Conservation (phyloP, 1,140 invertebrate genomes). For the Leptestheria dahalacensis region DNA sequence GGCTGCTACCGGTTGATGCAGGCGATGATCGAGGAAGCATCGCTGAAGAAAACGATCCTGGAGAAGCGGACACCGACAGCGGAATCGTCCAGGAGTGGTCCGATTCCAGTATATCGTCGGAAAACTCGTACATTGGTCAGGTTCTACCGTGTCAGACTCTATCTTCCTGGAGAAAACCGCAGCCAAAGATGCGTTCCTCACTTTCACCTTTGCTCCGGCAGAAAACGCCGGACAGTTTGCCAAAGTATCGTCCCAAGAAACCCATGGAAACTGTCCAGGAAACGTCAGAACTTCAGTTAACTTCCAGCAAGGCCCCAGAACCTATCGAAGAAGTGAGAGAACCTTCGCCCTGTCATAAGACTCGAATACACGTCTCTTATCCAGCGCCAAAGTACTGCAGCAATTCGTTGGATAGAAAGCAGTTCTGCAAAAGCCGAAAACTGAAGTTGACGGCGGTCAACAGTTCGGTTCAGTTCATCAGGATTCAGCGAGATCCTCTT, state of each 20-base stretch:
- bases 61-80: slow-evolving; percentile 8
- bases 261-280: background rate
- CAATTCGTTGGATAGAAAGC: background rate
- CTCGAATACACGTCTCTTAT: slow-evolving; percentile 3
- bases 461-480: background rate
- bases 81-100: slow-evolving; percentile 11
- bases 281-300: background rate
- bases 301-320: background rate
- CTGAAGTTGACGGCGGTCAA: background rate
- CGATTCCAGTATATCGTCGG: slow-evolving; percentile 9
- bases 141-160: slow-evolving; percentile 9
- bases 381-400: background rate
- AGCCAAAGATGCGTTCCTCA: background rate
- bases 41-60: background rate
- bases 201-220: slow-evolving; percentile 2
- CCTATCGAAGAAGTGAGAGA: background rate
- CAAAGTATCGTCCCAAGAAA: background rate
- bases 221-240: background rate
- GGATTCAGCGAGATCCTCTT: slow-evolving; percentile 4
- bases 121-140: slow-evolving; percentile 8
- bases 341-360: background rate
- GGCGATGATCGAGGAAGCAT: background rate
- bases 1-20: background rate
- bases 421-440: background rate
- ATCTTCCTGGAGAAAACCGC: slow-evolving; percentile 10